Evolutionary conservation across 2,113 vertebrate genomes (phyloP).

Genomic region (Apus apus): DNA sequence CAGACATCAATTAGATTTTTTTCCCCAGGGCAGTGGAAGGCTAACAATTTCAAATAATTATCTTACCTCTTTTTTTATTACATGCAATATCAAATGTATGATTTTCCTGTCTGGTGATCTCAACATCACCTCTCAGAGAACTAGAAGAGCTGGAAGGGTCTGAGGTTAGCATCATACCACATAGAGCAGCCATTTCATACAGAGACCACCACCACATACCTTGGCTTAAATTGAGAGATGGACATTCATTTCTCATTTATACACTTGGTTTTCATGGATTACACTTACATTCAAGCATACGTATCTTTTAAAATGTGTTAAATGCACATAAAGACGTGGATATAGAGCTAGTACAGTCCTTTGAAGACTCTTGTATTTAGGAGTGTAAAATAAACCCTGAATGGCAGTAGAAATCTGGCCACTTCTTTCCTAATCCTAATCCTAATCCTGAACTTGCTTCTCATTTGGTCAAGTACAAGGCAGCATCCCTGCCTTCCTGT

Average conservation of each 20-base stretch:
- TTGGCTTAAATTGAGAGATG: not conserved
- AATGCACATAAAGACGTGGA: not conserved
- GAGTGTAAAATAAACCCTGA: not conserved
- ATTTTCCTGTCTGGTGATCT: conserved; percentile 5
- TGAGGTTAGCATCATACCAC: not conserved
- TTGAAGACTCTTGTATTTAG: not conserved
- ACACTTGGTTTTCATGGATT: not conserved
- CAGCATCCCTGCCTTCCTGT: conserved; percentile 71
- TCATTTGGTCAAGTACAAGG: conserved; percentile 53
- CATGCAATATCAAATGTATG: not conserved
- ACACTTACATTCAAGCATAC: accelerated
- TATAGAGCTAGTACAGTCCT: not conserved
- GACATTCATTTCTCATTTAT: not conserved
- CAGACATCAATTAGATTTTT: conserved; percentile 7
- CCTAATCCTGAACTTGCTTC: conserved; percentile 59
- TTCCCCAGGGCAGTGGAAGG: not conserved
- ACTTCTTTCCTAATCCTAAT: conserved; percentile 46
- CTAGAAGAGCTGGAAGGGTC: not conserved
- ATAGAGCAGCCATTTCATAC: not conserved
- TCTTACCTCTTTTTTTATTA: not conserved
- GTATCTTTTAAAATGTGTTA: not conserved
- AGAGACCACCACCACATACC: not conserved
- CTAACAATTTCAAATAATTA: conserved; percentile 40
- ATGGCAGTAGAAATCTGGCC: not conserved
- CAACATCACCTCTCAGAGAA: not conserved